Conservation (phyloP, 2,888 invertebrate species). For the Thecophora atra region DNA sequence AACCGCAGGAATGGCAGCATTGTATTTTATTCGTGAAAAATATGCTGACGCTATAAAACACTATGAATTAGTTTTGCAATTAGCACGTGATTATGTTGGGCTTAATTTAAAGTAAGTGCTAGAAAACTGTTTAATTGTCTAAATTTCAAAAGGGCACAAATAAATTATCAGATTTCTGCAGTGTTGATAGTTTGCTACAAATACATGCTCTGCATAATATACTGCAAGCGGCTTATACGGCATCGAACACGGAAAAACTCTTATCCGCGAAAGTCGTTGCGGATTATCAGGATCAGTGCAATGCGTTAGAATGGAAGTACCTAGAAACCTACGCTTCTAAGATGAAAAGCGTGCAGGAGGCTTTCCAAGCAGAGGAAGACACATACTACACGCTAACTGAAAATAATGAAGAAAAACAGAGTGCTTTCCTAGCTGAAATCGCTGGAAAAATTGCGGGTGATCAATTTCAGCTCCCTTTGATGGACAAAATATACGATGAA, state of each 20-base stretch:
- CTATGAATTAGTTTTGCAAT: conserved; percentile 72
- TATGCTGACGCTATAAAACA: conserved; percentile 69
- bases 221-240: conserved; percentile 65
- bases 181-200: conserved; percentile 73
- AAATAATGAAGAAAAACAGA: conserved; percentile 1
- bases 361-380: conserved; percentile 44
- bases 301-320: conserved; percentile 70
- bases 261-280: background rate
- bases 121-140: background rate
- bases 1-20: conserved; percentile 70
- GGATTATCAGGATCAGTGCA: conserved; percentile 63
- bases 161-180: conserved; percentile 39
- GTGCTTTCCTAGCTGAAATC: conserved; percentile 46
- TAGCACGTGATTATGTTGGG: conserved; percentile 61
- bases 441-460: conserved; percentile 41
- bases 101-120: conserved; percentile 53
- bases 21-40: conserved; percentile 70
- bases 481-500: conserved; percentile 57
- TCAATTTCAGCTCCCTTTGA: conserved; percentile 43
- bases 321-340: conserved; percentile 60
- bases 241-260: conserved; percentile 21
- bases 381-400: conserved; percentile 33
- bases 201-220: conserved; percentile 77
- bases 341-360: conserved; percentile 47
- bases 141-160: background rate